Evolutionary conservation across 1,140 invertebrate genomes (phyloP).

Genomic region (Heliothis virescens): DNA sequence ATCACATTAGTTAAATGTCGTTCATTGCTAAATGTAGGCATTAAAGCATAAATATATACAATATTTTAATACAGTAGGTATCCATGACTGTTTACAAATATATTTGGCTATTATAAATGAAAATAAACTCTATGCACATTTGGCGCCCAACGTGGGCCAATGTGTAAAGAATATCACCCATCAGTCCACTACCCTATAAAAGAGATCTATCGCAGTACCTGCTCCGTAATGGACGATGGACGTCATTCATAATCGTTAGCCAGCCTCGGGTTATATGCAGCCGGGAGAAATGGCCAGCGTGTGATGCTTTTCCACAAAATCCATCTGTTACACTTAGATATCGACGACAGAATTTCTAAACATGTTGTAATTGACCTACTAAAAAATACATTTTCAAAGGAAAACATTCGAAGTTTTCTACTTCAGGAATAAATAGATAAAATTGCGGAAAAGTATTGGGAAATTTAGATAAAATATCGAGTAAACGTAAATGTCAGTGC

Average conservation of each 20-base stretch:
- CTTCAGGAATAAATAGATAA: background rate
- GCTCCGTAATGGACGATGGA: slow-evolving; percentile 16
- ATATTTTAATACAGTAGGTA: too few relatives aligned
- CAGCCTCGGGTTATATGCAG: slow-evolving; percentile 1
- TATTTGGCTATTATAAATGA: too few relatives aligned
- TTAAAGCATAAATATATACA: too few relatives aligned
- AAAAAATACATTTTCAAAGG: background rate
- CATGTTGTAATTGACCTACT: background rate
- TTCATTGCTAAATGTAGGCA: too few relatives aligned
- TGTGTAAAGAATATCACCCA: slow-evolving; percentile 20
- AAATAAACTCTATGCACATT: too few relatives aligned
- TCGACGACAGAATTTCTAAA: background rate
- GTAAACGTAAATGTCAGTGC: too few relatives aligned
- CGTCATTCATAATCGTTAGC: slow-evolving; percentile 37
- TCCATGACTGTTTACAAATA: too few relatives aligned
- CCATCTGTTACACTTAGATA: slow-evolving; percentile 16
- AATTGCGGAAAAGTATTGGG: too few relatives aligned
- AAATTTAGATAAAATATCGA: too few relatives aligned
- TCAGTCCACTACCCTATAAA: slow-evolving; percentile 20
- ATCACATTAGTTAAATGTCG: too few relatives aligned
- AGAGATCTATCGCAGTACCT: slow-evolving; percentile 28
- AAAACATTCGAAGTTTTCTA: too few relatives aligned
- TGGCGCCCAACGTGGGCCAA: background rate
- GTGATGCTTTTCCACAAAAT: background rate
- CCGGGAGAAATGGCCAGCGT: slow-evolving; percentile 15